Base-by-base conservation (phyloP, 2,113 vertebrate genomes). In the Melanerpes formicivorus region DNA sequence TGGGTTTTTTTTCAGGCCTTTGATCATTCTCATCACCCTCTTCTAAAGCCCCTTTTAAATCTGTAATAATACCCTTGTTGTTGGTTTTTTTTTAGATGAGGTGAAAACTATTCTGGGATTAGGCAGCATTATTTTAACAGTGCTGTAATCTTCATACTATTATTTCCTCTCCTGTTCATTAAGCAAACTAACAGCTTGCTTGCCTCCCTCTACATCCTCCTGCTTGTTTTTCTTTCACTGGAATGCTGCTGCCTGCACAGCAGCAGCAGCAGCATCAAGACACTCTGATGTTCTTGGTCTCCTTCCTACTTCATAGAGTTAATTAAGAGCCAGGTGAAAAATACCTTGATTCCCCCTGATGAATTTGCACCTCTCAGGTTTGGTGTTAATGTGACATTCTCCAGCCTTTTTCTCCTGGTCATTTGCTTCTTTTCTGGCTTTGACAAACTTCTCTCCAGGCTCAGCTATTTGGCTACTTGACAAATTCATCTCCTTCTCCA, bases 41-140 rank as follows among this genome's bases (percentile, higher is more conserved):
- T 92, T 82, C 90, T 93, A 92, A 95, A 93, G 80, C 34, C 50
- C 70, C 79, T 93, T 94, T 94, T 81, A 95, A 96, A 87, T 90
- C 90, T 80, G 40, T 78, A 84, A 83, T 93, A 93, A 95, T 88
- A 81, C 21, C 58, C 59, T 23, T 87, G 83, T 44, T 44, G 13
- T 48, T 52, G 37, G 37, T 52, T 52, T 52, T 52, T 50, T 80
- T 78, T 85, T 67, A 78, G 54, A 80, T 65, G 87, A 93, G 85
- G 76, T 88, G 77, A 91, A 90, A 89, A 71, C 76, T 84, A 50
- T 86, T 90, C 80, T 88, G 83, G 83, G 89, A 93, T 91, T 94
- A 93, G 84, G 50, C 76, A 90, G 58, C 79, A 86, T 93, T 40
- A 73, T 81, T 95, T 90, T 88, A 88, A 93, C 92, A 89, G 78